These are phyloP conservation scores for Agonopterix arenella DNA, from an alignment of 2,888 invertebrate genomes.

Conservation along the genomic window DNA sequence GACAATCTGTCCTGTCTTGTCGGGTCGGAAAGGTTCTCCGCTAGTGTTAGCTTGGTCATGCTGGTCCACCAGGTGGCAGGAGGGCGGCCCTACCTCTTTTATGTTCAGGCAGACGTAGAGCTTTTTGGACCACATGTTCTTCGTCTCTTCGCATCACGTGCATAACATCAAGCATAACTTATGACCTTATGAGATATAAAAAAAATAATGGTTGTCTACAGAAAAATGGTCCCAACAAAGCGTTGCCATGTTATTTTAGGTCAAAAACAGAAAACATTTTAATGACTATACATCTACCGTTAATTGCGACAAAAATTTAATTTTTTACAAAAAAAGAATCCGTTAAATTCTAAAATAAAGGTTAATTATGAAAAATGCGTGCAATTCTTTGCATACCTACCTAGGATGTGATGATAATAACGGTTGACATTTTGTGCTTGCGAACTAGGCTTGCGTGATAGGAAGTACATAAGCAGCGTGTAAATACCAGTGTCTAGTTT, in stretches of 20 bases:
- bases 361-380: not conserved
- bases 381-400: not conserved
- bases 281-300: not conserved
- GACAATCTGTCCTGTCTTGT: too few species aligned
- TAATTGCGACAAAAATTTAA: not conserved
- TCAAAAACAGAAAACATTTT: not conserved
- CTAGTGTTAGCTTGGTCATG: too few species aligned
- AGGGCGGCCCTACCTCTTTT: too few species aligned
- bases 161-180: too few species aligned
- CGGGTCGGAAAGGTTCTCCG: too few species aligned
- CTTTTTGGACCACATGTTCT: too few species aligned
- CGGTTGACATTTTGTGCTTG: not conserved
- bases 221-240: not conserved
- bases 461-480: conserved; percentile 5
- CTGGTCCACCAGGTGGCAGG: too few species aligned
- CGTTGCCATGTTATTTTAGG: not conserved
- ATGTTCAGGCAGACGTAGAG: too few species aligned
- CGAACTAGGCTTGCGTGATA: conserved; percentile 8
- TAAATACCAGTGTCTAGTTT: not conserved
- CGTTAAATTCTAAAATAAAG: not conserved
- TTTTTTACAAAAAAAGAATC: not conserved
- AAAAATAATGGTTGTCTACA: too few species aligned
- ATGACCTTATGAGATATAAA: too few species aligned
- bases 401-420: not conserved
- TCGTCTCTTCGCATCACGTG: too few species aligned